phyloP scores from a whole-genome alignment of 1,140 invertebrate genomes.

The Sipha flava region DNA sequence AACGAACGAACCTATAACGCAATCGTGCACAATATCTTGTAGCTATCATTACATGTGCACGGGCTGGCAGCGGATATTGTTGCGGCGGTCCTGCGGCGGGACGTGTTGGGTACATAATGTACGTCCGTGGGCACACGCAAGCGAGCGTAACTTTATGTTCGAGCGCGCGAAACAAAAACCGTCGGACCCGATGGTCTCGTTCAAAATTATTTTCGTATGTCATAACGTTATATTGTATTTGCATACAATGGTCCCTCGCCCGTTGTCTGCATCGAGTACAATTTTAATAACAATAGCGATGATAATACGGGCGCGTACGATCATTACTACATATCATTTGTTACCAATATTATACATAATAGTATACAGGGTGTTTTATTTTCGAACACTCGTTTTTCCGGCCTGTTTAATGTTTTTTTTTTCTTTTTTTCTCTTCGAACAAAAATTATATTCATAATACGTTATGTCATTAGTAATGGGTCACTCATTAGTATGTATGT shows the following conservation, averaged over 20 bases:
- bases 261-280: background rate
- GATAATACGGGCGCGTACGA: background rate
- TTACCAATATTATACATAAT: background rate
- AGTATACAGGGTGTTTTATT: no score
- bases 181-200: background rate
- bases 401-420: no score
- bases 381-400: no score
- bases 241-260: background rate
- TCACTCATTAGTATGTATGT: no score
- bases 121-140: background rate
- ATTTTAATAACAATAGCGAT: background rate
- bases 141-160: background rate
- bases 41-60: no score
- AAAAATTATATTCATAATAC: no score
- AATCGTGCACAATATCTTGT: no score
- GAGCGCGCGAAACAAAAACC: background rate
- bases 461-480: no score
- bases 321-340: background rate
- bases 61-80: no score
- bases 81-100: background rate
- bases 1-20: constrained; percentile 1
- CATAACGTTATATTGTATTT: constrained; percentile 2
- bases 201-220: background rate
- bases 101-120: background rate
- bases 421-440: no score